Base-by-base conservation (phyloP, 2,888 invertebrate genomes). In the Tetragonula carbonaria region DNA sequence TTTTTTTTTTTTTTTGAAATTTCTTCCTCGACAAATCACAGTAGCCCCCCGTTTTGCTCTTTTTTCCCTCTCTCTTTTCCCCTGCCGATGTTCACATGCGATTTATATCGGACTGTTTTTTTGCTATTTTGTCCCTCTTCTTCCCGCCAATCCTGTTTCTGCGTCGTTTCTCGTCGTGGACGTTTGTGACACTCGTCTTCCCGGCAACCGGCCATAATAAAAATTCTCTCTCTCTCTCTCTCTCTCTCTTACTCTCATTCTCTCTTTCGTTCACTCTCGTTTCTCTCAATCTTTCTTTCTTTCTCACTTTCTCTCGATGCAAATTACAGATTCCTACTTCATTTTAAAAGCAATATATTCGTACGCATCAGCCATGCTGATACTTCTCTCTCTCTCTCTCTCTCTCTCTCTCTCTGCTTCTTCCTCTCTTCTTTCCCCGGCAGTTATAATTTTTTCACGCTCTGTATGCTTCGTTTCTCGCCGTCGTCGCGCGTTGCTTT, bases 291-390 rank as follows among this genome's bases (percentile, higher is more conserved):
- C 2, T 63, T 68, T 66, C 16, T 74, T 74, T 14, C 23, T 57
- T n/a, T n/a, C 57, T 57, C 57, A 13, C 76, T 84, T 6, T 14
- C 68, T 74, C 21, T 72, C 78, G 67, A 82, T 88, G 82, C 78
- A 78, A 88, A 88, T 78, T 82, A 83, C 82, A 53, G 78, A 68
- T 80, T 74, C 51, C 87, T 87, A 87, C 85, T 66, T 88, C 68
- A 62, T 81, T 74, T 83, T 78, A 76, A 80, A 88, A 88, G 88
- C 88, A 80, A 28, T 85, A 79, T 85, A 81, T 80, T 86, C 76
- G 66, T 74, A 85, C 65, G 86, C 51, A 67, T 80, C 66, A 55
- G 28, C 66, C 55, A 13, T 45, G 74, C 72, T 50, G 57, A 33
- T 33, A 33, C 33, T 33, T 70, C 63, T 65, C 28, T 28, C 28